Evolutionary conservation across 2,797 vertebrate genomes (phyloP), one percentile per base, ranked within the genome.

Genomic region (Mallotus villosus): DNA sequence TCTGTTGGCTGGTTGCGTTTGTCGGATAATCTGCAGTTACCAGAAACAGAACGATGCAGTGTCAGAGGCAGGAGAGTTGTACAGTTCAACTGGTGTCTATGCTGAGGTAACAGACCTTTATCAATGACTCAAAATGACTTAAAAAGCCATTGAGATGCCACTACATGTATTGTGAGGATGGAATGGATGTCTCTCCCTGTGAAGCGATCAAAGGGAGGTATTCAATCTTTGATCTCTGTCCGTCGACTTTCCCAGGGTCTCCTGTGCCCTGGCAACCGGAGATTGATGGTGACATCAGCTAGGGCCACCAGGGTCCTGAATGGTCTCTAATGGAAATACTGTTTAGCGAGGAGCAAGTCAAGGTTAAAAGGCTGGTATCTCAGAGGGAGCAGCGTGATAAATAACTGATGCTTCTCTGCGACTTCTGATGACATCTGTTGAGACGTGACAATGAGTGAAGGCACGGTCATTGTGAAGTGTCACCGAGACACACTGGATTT

Each of bases 231-330:
- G 78, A 85, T 67, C 41, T 53, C 51, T 82, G 73, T 74, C 46
- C 6, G 17, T 24, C 2, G n/a, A 24, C 27, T 11, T 29, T 68
- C 60, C 32, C 17, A 70, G 64, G 66, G 66, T 80, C 76, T 73
- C 81, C 5, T 59, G 41, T 71, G 81, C 71, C 78, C 68, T 12
- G 63, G 70, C 21, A 73, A 76, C 68, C 58, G 72, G 67, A 70
- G 84, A 88, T 84, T 83, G 84, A 86, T 83, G 75, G 83, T 27
- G 69, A 88, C 88, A 84, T 85, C 79, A 84, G 32, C 64, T 73
- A 59, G 81, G 85, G 82, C 73, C 80, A 74, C 84, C 62, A n/a
- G 83, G 77, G 77, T 60, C 17, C 79, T 32, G 46, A 1, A 61
- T 41, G 1, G 67, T 2, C 67, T 82, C 77, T 84, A 83, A 85